Percentiles rank a stretch among this genome's conserved stretches.
Conservation (phyloP, 2,797 vertebrate species). For the Fringilla coelebs region DNA sequence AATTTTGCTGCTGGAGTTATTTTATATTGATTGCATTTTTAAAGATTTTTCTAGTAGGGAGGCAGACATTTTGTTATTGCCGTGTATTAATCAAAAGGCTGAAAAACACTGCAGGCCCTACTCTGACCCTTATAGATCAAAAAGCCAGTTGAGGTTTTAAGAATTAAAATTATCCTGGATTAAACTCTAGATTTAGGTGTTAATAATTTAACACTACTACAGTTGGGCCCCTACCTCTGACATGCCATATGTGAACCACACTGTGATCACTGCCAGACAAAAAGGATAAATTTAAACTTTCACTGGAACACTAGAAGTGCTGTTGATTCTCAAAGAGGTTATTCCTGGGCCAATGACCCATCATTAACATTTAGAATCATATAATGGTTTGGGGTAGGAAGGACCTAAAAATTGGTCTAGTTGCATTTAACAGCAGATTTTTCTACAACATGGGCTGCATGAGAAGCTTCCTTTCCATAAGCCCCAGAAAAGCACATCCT, state of each 20-base stretch:
- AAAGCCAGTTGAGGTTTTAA: background rate
- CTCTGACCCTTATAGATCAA: background rate
- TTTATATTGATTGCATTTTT: constrained; percentile 28
- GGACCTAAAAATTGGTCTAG: background rate
- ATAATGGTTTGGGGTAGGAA: background rate
- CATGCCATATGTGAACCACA: background rate
- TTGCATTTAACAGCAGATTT: background rate
- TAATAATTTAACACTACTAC: background rate
- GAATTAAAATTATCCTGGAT: background rate
- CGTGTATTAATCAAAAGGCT: constrained; percentile 29
- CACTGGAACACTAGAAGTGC: background rate
- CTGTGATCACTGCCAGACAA: background rate
- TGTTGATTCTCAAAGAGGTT: background rate
- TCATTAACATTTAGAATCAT: background rate
- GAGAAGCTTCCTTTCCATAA: background rate
- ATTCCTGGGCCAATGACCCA: background rate
- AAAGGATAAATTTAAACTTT: background rate
- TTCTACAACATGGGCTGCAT: background rate
- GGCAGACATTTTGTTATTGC: constrained; percentile 17
- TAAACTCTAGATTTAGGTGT: background rate
- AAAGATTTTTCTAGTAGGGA: constrained; percentile 44
- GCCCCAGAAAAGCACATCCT: background rate
- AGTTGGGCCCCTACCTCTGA: background rate
- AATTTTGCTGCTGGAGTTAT: background rate
- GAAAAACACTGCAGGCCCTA: background rate